Percentiles rank a stretch among this genome's conserved stretches.
These are phyloP conservation scores for Drosophila falleni DNA, from an alignment of 2,888 invertebrate genomes.

Conservation along the genomic window DNA sequence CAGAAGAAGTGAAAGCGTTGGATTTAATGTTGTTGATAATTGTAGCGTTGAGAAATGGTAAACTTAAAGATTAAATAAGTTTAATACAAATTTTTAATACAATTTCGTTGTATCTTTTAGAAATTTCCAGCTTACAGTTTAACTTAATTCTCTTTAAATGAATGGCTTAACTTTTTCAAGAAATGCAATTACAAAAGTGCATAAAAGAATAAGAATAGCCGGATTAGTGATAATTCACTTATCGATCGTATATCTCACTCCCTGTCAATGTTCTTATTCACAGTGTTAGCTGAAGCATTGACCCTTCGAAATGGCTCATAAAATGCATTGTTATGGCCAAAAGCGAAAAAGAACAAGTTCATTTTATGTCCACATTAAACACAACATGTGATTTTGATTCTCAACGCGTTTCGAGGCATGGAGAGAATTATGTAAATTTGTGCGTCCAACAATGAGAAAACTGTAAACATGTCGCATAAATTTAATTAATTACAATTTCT, in stretches of 20 bases:
- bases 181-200: slow-evolving; percentile 12
- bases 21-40: too few relatives aligned
- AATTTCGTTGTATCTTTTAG: too few relatives aligned
- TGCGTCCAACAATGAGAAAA: slow-evolving; percentile 67
- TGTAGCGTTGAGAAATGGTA: background rate
- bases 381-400: slow-evolving; percentile 72
- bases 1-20: too few relatives aligned
- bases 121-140: too few relatives aligned
- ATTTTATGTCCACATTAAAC: slow-evolving; percentile 57
- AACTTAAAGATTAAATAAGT: background rate
- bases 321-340: slow-evolving; percentile 52
- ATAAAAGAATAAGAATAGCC: slow-evolving; percentile 5
- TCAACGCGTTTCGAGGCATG: slow-evolving; percentile 33
- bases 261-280: slow-evolving; percentile 5
- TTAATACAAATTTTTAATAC: background rate
- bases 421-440: slow-evolving; percentile 73
- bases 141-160: background rate
- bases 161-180: background rate
- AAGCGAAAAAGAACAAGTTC: slow-evolving; percentile 52
- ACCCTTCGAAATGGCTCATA: slow-evolving; percentile 28
- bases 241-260: slow-evolving; percentile 15
- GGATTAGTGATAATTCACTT: slow-evolving; percentile 38
- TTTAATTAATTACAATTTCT: slow-evolving; percentile 80
- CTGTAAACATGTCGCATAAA: slow-evolving; percentile 81
- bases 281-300: slow-evolving; percentile 10